These are phyloP conservation scores for Aselliscus stoliczkanus DNA, from an alignment of 2,797 vertebrate genomes.

Conservation along the genomic window DNA sequence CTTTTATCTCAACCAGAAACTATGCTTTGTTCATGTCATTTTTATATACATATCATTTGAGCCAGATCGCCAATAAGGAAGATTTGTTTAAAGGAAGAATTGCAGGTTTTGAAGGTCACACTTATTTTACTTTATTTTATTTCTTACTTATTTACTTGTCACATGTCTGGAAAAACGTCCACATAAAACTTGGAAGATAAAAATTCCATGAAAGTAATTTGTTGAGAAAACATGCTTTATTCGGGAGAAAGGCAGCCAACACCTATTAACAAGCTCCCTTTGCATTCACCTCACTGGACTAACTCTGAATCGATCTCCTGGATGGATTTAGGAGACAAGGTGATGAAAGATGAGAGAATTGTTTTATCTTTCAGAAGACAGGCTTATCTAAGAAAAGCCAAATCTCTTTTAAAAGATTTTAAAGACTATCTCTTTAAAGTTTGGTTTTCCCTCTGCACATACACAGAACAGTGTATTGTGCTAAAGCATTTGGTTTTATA, in stretches of 20 bases:
- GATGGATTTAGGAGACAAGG: slow-evolving; percentile 53
- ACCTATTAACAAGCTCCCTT: background rate
- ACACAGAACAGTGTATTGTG: slow-evolving; percentile 51
- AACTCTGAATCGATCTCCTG: slow-evolving; percentile 18
- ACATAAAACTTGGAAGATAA: slow-evolving; percentile 48
- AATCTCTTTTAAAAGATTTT: too few species aligned
- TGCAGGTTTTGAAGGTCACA: background rate
- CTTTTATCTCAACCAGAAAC: slow-evolving; percentile 50
- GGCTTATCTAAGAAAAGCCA: slow-evolving; percentile 59
- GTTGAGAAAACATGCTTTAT: slow-evolving; percentile 33
- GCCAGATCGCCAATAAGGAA: slow-evolving; percentile 1
- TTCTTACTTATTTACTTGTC: slow-evolving; percentile 35
- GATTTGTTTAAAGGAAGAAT: background rate
- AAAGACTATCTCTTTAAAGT: slow-evolving; percentile 62
- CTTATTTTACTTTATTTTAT: background rate
- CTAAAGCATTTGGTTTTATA: slow-evolving; percentile 39
- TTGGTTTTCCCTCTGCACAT: slow-evolving; percentile 63
- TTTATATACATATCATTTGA: background rate
- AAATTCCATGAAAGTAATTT: slow-evolving; percentile 37
- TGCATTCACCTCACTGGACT: background rate
- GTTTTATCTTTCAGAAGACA: slow-evolving; percentile 34
- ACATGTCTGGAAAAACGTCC: slow-evolving; percentile 45
- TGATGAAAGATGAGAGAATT: slow-evolving; percentile 33
- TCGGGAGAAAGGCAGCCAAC: slow-evolving; percentile 45
- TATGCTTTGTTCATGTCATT: background rate